Evolutionary conservation across 2,797 vertebrate genomes (phyloP).

Genomic region (Takifugu rubripes): DNA sequence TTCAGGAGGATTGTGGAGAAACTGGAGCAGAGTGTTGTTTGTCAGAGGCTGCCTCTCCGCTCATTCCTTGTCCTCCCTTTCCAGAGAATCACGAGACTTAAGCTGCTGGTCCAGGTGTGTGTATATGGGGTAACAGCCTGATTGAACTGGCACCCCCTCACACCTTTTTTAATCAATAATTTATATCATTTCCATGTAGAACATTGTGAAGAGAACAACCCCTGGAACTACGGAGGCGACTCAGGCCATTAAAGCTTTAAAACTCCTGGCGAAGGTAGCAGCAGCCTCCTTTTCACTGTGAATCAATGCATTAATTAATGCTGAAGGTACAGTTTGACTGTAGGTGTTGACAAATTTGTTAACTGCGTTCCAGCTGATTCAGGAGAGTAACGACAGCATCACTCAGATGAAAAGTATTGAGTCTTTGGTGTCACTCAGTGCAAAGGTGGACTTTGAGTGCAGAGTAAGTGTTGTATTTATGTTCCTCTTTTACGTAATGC

Average conservation of each 20-base stretch:
- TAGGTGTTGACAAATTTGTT: neutral
- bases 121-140: neutral
- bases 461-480: conserved; percentile 78
- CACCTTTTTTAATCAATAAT: conserved; percentile 9
- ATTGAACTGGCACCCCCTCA: neutral
- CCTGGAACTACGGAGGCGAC: conserved; percentile 83
- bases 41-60: conserved; percentile 92
- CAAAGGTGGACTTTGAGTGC: conserved; percentile 96
- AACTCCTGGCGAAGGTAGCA: conserved; percentile 85
- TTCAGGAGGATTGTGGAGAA: conserved; percentile 87
- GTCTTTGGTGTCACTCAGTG: conserved; percentile 89
- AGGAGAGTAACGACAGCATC: conserved; percentile 92
- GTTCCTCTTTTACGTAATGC: neutral
- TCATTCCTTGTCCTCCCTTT: conserved; percentile 98
- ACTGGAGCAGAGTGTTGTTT: conserved; percentile 86
- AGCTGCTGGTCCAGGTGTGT: conserved; percentile 91
- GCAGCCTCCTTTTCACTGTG: neutral
- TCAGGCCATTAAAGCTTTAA: conserved; percentile 88
- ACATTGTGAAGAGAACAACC: conserved; percentile 90
- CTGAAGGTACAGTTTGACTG: neutral
- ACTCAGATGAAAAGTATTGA: conserved; percentile 93
- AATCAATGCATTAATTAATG: neutral
- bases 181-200: conserved; percentile 69
- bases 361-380: conserved; percentile 80
- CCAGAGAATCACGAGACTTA: conserved; percentile 94